Evolutionary conservation across 2,113 vertebrate genomes (phyloP).

Genomic region (Papio anubis): DNA sequence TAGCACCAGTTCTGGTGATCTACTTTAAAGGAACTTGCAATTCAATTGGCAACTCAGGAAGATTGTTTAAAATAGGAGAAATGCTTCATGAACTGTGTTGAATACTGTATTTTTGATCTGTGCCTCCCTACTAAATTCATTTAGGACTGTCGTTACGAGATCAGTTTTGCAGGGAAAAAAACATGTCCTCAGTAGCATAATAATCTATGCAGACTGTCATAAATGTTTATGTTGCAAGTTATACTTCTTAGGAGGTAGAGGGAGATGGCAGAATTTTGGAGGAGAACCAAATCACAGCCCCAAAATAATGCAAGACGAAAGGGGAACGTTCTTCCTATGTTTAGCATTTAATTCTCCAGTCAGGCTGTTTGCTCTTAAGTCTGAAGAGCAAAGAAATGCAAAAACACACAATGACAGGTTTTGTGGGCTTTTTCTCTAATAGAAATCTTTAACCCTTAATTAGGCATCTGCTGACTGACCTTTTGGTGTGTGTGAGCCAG

Average conservation of each 20-base stretch:
- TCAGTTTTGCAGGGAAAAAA: background rate
- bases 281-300: conserved; percentile 54
- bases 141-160: conserved; percentile 27
- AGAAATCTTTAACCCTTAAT: conserved; percentile 17
- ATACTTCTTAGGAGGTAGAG: conserved; percentile 52
- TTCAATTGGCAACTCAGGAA: conserved; percentile 16
- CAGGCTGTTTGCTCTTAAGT: background rate
- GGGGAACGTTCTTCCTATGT: conserved; percentile 12
- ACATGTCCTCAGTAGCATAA: conserved; percentile 33
- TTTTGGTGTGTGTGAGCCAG: background rate
- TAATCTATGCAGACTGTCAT: conserved; percentile 60
- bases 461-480: background rate
- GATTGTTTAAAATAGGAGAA: conserved; percentile 44
- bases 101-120: conserved; percentile 30
- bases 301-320: conserved; percentile 57
- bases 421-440: background rate
- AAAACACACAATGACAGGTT: conserved; percentile 10
- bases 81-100: conserved; percentile 13
- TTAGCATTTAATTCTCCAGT: conserved; percentile 54
- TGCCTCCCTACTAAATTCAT: conserved; percentile 36
- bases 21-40: conserved; percentile 57
- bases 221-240: conserved; percentile 67
- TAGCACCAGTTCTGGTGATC: conserved; percentile 39
- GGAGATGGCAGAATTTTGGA: conserved; percentile 66
- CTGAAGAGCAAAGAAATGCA: conserved; percentile 8